Percentiles rank a stretch among this genome's conserved stretches.
phyloP scores from a whole-genome alignment of 2,113 vertebrate species.

The Sander vitreus region DNA sequence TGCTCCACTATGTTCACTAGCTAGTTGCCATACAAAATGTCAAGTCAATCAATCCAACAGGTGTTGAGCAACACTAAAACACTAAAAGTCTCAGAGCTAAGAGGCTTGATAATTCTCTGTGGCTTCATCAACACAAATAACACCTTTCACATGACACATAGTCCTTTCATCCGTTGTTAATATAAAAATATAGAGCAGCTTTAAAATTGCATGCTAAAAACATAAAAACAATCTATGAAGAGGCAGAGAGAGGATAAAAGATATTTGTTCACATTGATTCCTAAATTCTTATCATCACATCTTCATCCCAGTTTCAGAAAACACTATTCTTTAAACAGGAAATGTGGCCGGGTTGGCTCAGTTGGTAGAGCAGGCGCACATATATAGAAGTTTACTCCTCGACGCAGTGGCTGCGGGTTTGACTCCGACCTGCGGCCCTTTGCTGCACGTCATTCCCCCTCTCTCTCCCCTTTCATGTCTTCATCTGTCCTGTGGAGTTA shows the following conservation, averaged over 20 bases:
- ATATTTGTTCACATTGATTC: background rate
- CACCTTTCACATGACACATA: background rate
- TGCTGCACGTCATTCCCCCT: too few relatives aligned
- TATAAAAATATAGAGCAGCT: too few relatives aligned
- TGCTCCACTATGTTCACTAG: background rate
- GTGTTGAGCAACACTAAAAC: background rate
- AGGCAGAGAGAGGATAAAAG: background rate
- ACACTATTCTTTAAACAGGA: background rate
- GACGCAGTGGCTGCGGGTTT: too few relatives aligned
- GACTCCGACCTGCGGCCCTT: too few relatives aligned
- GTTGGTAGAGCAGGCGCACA: too few relatives aligned
- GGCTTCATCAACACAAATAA: background rate
- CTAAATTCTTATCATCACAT: background rate
- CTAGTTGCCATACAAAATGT: background rate
- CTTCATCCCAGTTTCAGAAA: slow-evolving; percentile 1
- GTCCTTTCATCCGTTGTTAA: too few relatives aligned
- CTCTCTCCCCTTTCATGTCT: too few relatives aligned
- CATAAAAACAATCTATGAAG: background rate
- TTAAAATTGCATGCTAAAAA: too few relatives aligned
- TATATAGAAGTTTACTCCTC: too few relatives aligned
- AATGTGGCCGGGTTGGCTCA: too few relatives aligned
- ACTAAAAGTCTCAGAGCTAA: background rate
- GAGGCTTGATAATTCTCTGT: background rate
- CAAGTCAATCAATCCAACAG: background rate
- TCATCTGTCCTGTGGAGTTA: too few relatives aligned